Evolutionary conservation across 1,140 invertebrate genomes (phyloP), one percentile per base, ranked within the genome.

Genomic region (Drosophila eugracilis): DNA sequence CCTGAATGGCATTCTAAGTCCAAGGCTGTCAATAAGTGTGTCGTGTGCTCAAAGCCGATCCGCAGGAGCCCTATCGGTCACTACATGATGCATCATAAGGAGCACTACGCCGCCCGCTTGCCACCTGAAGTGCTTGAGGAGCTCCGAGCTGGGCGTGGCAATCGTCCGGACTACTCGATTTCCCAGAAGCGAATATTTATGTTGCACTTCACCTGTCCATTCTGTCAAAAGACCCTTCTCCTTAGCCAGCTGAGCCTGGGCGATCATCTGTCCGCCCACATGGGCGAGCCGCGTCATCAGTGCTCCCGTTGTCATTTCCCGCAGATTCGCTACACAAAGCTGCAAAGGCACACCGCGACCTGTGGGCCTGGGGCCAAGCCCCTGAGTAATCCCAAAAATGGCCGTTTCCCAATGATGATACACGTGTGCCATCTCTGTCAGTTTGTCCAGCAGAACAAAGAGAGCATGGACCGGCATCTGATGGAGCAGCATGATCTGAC

Each of bases 261-360:
- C 39, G 94, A 95, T 32, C 95, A 96, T 65, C 92, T 94, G 10
- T 92, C 92, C 1, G 92, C 89, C 5, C 95, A 96, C 49, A 95
- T 94, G 0, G 95, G 95, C 0, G 95, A 96, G 74, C 94, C 93
- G 50, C 85, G 93, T 7, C 93, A 92, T 52, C 83, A 89, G 5
- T 95, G 95, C 79, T 92, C 89, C 3, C 74, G 88, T 6, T 95
- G 95, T 69, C 66, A 34, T 1, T 0, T 39, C 1, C 48, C 70
- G 1, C 21, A 41, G 39, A 5, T 14, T 1, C 15, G 24, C 1
- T 7, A 5, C 39, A 1, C 32, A 6, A 9, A 30, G 0, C 28
- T 67, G 5, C 15, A 39, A 0, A 0, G 3, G 0, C 86, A 90
- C 28, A 10, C 60, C 0, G 41, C 26, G 2, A 10, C 4, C 4